Evolutionary conservation across 2,888 invertebrate genomes (phyloP), one percentile per base, ranked within the genome.

Genomic region (Dicyrtoma fusca): DNA sequence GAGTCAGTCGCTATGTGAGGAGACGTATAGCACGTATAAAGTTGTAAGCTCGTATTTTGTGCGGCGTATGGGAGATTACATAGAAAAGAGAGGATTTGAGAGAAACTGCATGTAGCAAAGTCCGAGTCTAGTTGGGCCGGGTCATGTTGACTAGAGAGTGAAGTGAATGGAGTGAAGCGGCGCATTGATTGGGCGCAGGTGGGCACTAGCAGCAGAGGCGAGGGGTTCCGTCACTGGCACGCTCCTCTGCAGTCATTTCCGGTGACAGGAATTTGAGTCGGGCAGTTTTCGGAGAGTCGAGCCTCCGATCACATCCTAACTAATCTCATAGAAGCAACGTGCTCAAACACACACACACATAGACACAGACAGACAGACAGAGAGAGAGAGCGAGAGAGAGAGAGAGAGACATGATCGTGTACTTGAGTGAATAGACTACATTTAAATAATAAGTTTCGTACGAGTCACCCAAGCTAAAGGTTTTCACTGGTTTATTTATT

Each of bases 221-320:
- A 70, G 71, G 72, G 76, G 76, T 71, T 66, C 70, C 73, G 69
- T 59, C 69, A 74, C 70, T 77, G 74, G 70, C 76, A 76, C 76
- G 74, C 76, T 77, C 77, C 76, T 77, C 76, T 79, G 79, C 79
- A 80, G 80, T 79, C 78, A 76, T 79, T 80, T 80, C 80, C 80
- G 80, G 80, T 79, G 74, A 74, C 76, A 74, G 68, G 72, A 53
- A 71, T 69, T 65, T 53, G 59, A 77, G 75, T 78, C 76, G 76
- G 79, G 71, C 72, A 76, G 76, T 79, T 76, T 76, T 78, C 76
- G 74, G 77, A 75, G 77, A 75, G 73, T 47, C 72, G 73, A 73
- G 75, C 71, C 70, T 69, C 73, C 71, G 75, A 79, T 64, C 75
- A 75, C 76, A 76, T 77, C 75, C 64, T 61, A 57, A 64, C 64